Conservation (phyloP, 1,140 invertebrate genomes). For the Epicauta chinensis region DNA sequence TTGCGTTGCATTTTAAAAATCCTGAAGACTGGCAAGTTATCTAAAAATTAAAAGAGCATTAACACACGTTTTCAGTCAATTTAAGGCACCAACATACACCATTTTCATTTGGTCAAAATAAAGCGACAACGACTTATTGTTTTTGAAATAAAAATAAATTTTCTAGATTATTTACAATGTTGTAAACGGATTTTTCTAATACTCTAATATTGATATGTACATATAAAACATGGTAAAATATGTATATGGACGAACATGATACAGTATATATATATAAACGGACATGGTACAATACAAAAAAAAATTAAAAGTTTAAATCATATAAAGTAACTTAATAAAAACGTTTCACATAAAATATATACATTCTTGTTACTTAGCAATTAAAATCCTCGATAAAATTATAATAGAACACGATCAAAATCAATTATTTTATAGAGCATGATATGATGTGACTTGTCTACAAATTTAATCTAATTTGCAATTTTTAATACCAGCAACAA, state of each 20-base stretch:
- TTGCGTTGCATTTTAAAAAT: constrained; percentile 13
- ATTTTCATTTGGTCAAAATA: not conserved
- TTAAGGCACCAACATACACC: constrained; percentile 17
- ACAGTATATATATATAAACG: no score
- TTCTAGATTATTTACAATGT: not conserved
- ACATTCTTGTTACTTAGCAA: no score
- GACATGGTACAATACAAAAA: no score
- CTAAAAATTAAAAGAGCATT: constrained; percentile 1
- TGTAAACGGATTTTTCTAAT: constrained; percentile 1
- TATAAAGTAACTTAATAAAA: no score
- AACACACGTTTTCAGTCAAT: constrained; percentile 16
- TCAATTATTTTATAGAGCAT: not conserved
- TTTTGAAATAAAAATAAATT: not conserved
- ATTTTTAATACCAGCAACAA: constrained; percentile 8
- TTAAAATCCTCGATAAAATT: no score
- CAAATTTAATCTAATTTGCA: constrained; percentile 1
- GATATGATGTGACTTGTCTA: not conserved
- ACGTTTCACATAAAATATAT: no score
- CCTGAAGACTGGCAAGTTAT: constrained; percentile 14
- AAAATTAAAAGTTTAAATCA: no score
- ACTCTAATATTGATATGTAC: not conserved
- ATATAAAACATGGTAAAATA: not conserved
- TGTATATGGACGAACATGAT: not conserved
- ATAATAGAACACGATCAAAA: not conserved
- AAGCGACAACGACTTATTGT: not conserved